Evolutionary conservation across 2,797 vertebrate species (phyloP).

Genomic region (Bryconaethiops microstoma): DNA sequence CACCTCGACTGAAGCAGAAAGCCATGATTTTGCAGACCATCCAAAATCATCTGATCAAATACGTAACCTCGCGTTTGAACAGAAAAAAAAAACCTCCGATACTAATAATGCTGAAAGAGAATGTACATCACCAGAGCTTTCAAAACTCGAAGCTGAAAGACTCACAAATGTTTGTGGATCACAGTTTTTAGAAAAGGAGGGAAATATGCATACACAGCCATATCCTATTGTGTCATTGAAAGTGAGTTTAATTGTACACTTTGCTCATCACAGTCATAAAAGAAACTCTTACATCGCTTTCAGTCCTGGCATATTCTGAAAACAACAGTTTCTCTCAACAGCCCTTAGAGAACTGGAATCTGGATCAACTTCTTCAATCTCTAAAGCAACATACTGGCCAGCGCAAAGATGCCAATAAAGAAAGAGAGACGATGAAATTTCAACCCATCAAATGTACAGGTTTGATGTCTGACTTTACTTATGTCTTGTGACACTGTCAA

Average conservation of each 20-base stretch:
- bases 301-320: slow-evolving; percentile 4
- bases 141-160: background rate
- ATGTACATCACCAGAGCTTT: background rate
- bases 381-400: slow-evolving; percentile 52
- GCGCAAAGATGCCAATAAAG: background rate
- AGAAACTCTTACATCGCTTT: too few species aligned
- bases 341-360: slow-evolving; percentile 73
- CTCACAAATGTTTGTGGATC: background rate
- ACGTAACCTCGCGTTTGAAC: background rate
- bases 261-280: background rate
- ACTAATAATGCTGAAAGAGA: background rate
- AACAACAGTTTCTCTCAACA: slow-evolving; percentile 62
- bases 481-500: background rate
- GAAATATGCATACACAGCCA: background rate
- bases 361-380: slow-evolving; percentile 69
- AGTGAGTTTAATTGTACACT: slow-evolving; percentile 50
- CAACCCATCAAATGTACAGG: slow-evolving; percentile 41
- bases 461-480: background rate
- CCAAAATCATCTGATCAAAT: background rate
- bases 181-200: slow-evolving; percentile 9
- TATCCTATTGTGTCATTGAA: slow-evolving; percentile 54
- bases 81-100: background rate
- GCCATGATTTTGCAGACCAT: background rate
- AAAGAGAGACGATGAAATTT: slow-evolving; percentile 14
- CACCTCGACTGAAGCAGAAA: background rate